Evolutionary conservation across 2,797 vertebrate species (phyloP).

Genomic region (Dendrocincla fuliginosa): DNA sequence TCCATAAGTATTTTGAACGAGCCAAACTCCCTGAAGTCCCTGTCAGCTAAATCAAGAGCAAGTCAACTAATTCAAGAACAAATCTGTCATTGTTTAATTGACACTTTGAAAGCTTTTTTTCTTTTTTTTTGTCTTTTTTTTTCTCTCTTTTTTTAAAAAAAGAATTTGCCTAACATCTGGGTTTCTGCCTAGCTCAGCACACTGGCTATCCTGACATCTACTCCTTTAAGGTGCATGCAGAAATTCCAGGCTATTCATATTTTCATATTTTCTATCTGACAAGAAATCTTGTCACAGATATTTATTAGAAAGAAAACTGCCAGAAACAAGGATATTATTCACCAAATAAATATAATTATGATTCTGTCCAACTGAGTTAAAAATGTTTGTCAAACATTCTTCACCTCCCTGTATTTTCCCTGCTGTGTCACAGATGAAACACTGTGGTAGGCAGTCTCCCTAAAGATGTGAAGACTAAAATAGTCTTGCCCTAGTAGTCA

Average conservation of each 20-base stretch:
- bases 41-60: neutral
- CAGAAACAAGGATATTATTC: neutral
- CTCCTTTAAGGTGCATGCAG: neutral
- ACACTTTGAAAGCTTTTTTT: neutral
- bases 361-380: neutral
- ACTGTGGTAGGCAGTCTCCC: constrained; percentile 19
- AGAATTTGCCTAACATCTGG: neutral
- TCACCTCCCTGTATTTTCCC: constrained; percentile 5
- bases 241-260: neutral
- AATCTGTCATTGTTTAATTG: constrained; percentile 22
- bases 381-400: neutral
- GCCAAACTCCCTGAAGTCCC: neutral
- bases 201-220: neutral
- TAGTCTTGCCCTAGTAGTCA: neutral
- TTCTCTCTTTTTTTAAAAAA: neutral
- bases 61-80: neutral
- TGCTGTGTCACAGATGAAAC: constrained; percentile 21
- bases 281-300: neutral
- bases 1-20: neutral
- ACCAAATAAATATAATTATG: neutral
- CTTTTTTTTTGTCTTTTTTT: neutral
- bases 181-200: neutral
- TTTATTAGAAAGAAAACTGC: neutral
- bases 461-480: neutral
- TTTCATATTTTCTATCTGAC: neutral